Percentiles rank a stretch among this genome's conserved stretches.
Evolutionary conservation across 2,113 vertebrate genomes (phyloP).

Genomic region (Tretioscincus oriximinensis): DNA sequence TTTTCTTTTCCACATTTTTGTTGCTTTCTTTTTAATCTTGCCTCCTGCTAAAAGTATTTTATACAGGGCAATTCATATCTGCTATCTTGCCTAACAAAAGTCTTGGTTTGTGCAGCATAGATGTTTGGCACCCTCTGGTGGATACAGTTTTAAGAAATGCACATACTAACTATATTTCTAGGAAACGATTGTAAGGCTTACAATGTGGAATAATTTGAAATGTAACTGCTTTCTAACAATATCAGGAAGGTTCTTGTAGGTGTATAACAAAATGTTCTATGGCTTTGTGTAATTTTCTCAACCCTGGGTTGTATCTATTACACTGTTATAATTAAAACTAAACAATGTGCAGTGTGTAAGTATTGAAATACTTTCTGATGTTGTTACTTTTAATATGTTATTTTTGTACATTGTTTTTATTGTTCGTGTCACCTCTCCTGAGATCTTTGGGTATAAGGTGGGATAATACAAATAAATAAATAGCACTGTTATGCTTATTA

Average conservation of each 20-base stretch:
- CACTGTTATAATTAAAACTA: too few species aligned
- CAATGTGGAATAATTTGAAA: not conserved
- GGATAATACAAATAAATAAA: too few species aligned
- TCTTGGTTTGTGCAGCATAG: not conserved
- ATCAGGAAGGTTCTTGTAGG: not conserved
- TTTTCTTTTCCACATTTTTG: not conserved
- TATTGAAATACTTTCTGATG: too few species aligned
- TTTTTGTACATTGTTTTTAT: too few species aligned
- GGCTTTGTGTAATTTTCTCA: not conserved
- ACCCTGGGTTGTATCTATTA: too few species aligned
- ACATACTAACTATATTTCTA: not conserved
- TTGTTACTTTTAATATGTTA: too few species aligned
- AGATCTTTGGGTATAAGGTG: too few species aligned
- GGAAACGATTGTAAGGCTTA: accelerated
- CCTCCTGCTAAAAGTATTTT: not conserved
- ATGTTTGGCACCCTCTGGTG: conserved; percentile 46
- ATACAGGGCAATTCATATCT: not conserved
- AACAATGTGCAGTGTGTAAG: not conserved
- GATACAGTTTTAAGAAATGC: not conserved
- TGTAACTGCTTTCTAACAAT: not conserved
- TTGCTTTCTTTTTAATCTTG: too few species aligned
- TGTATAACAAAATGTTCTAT: not conserved
- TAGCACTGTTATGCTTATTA: too few species aligned
- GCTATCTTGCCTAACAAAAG: not conserved
- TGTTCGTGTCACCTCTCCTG: too few species aligned